These are phyloP conservation scores for Drosophila monieri DNA, from an alignment of 2,888 invertebrate species.

Conservation along the genomic window DNA sequence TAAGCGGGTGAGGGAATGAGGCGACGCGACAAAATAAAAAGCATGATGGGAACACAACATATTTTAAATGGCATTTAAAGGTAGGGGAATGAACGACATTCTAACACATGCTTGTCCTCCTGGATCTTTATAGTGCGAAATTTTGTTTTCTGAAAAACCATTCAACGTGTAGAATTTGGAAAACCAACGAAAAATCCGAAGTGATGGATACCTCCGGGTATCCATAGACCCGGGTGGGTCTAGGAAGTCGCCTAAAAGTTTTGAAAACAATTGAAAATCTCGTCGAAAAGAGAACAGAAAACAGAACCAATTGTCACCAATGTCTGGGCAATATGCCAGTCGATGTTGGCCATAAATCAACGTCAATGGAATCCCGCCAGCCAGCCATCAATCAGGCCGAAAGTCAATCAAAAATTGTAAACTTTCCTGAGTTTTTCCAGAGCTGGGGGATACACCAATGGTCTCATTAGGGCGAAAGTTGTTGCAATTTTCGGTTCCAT, in stretches of 20 bases:
- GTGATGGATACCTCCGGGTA: conserved; percentile 16
- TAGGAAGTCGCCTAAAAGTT: conserved; percentile 9
- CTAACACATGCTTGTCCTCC: background rate
- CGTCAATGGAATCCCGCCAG: conserved; percentile 58
- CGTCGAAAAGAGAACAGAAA: conserved; percentile 15
- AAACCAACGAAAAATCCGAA: background rate
- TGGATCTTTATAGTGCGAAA: background rate
- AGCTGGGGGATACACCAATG: background rate
- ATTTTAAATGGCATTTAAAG: conserved; percentile 52
- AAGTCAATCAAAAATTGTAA: conserved; percentile 65
- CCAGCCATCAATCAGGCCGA: conserved; percentile 60
- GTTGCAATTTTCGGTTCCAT: conserved; percentile 20
- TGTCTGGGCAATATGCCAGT: conserved; percentile 53
- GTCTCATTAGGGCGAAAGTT: conserved; percentile 37
- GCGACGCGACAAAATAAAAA: background rate
- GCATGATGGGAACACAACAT: conserved; percentile 10
- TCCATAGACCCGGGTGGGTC: background rate
- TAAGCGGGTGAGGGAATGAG: conserved; percentile 30
- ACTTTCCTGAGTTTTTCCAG: conserved; percentile 27
- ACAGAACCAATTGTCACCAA: conserved; percentile 26
- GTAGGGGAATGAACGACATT: conserved; percentile 2
- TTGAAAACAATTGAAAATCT: conserved; percentile 36
- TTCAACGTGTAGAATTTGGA: conserved; percentile 5
- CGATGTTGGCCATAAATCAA: conserved; percentile 65
- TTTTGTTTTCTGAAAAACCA: conserved; percentile 1